Conservation (phyloP, 1,140 invertebrate genomes). For the Drosophila miranda region DNA sequence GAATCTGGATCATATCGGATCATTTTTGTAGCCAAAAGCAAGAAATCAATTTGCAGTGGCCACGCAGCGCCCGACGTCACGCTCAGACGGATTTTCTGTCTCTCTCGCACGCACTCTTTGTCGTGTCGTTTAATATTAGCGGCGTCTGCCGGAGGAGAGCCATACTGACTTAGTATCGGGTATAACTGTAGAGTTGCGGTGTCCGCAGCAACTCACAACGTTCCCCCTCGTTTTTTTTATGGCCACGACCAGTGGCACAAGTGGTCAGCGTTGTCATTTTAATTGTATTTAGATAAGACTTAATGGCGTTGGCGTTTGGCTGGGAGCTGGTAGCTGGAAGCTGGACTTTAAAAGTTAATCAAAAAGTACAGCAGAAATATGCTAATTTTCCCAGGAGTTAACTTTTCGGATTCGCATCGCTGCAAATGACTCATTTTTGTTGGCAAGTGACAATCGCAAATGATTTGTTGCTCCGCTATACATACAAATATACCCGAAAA, state of each 20-base stretch:
- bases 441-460: constrained; percentile 9
- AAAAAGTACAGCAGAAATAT: constrained; percentile 1
- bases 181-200: no score
- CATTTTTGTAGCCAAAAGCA: no score
- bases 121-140: no score
- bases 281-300: constrained; percentile 74
- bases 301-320: constrained; percentile 38
- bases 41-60: no score
- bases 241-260: constrained; percentile 21
- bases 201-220: no score
- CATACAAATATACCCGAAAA: background rate
- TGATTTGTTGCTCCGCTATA: no score
- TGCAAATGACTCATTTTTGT: constrained; percentile 14
- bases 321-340: constrained; percentile 1
- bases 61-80: no score
- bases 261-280: constrained; percentile 61
- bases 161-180: no score
- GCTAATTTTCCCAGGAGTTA: constrained; percentile 8
- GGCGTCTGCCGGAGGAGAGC: no score
- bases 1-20: no score
- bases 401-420: background rate
- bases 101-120: no score
- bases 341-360: constrained; percentile 35
- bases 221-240: constrained; percentile 34
- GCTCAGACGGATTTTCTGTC: no score